A percentile compares a stretch with the other conserved stretches of the same genome.
phyloP scores from a whole-genome alignment of 2,113 vertebrate genomes.

The Apodemus sylvaticus region DNA sequence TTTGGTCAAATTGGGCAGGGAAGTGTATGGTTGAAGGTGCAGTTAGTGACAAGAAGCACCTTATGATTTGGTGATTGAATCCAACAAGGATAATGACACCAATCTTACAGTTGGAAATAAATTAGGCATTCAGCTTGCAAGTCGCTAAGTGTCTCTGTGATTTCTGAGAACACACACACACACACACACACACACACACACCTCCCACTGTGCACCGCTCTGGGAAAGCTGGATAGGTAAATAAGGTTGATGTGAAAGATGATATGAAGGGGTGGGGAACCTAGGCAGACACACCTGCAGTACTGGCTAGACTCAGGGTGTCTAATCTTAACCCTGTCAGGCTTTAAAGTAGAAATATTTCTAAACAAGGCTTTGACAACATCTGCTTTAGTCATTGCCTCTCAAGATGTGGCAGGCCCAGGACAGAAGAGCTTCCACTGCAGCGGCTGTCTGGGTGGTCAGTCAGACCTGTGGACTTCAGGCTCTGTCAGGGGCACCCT shows the following conservation, averaged over 20 bases:
- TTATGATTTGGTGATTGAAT: slow-evolving; percentile 80
- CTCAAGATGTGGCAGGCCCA: background rate
- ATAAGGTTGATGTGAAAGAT: slow-evolving; percentile 64
- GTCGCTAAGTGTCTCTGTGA: slow-evolving; percentile 72
- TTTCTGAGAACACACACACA: slow-evolving; percentile 67
- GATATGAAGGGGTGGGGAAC: slow-evolving; percentile 35
- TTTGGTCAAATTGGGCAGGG: slow-evolving; percentile 74
- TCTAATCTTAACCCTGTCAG: background rate
- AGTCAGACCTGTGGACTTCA: background rate
- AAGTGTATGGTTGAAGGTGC: slow-evolving; percentile 66
- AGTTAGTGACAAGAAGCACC: slow-evolving; percentile 78
- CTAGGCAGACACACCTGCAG: background rate
- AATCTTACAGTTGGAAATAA: slow-evolving; percentile 84
- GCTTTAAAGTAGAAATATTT: background rate
- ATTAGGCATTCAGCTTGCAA: slow-evolving; percentile 80
- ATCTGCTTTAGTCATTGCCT: background rate
- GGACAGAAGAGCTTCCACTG: background rate
- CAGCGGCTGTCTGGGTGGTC: background rate
- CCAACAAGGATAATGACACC: slow-evolving; percentile 82
- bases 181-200: background rate
- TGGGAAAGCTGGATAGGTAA: slow-evolving; percentile 67
- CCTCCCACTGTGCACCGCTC: slow-evolving; percentile 32
- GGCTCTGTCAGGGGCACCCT: background rate
- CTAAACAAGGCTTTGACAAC: background rate
- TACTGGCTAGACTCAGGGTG: background rate